phyloP scores from a whole-genome alignment of 2,888 invertebrate species.

The Tinea semifulvella region DNA sequence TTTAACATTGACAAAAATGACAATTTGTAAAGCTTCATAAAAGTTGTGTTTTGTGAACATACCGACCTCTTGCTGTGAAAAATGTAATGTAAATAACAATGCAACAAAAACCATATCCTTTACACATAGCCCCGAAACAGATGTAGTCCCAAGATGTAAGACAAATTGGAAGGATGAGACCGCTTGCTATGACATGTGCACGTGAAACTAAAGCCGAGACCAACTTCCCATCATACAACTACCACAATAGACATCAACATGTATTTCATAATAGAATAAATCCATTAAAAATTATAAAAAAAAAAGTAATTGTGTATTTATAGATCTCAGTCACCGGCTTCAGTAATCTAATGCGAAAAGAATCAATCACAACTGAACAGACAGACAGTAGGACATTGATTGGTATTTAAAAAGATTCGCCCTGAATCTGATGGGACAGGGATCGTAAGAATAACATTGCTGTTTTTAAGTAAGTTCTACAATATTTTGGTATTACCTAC shows the following conservation, averaged over 20 bases:
- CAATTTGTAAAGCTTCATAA: no score
- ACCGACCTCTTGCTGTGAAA: background rate
- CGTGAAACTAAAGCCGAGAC: slow-evolving; percentile 6
- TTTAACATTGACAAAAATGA: no score
- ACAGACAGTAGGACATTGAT: background rate
- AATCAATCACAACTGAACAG: slow-evolving; percentile 7
- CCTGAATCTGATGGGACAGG: slow-evolving; percentile 1
- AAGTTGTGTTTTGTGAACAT: background rate
- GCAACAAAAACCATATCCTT: background rate
- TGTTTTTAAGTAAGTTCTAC: slow-evolving; percentile 5
- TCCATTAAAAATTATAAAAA: no score
- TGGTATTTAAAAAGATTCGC: background rate
- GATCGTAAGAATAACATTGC: slow-evolving; percentile 9
- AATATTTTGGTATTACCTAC: no score
- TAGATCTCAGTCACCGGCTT: slow-evolving; percentile 7
- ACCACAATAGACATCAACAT: no score
- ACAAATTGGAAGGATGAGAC: background rate
- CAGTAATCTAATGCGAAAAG: slow-evolving; percentile 6
- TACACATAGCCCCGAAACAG: background rate
- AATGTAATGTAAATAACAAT: background rate
- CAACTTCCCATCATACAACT: background rate
- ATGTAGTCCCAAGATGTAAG: background rate
- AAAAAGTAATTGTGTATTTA: no score
- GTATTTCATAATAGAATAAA: no score
- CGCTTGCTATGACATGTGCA: slow-evolving; percentile 1